Evolutionary conservation across 2,888 invertebrate species (phyloP).

Genomic region (Drosophila sordidapex): DNA sequence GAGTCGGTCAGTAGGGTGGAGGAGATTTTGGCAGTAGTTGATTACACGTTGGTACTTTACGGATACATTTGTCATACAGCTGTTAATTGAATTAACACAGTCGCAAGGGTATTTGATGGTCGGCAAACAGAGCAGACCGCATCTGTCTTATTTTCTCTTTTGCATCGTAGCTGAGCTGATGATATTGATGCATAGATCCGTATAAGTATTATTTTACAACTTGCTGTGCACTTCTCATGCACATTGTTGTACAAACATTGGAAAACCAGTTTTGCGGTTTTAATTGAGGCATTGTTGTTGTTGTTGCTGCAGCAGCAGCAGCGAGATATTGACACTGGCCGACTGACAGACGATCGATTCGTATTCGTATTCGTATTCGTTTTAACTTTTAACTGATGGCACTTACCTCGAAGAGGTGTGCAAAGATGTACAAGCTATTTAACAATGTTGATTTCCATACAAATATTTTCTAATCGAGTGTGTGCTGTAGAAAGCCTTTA

Average conservation of each 20-base stretch:
- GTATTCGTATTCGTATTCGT: slow-evolving; percentile 8
- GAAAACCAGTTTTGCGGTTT: slow-evolving; percentile 64
- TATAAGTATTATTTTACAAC: slow-evolving; percentile 58
- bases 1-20: neutral
- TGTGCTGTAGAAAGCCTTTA: neutral
- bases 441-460: neutral
- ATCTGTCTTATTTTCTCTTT: slow-evolving; percentile 33
- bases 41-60: neutral
- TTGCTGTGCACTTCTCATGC: slow-evolving; percentile 30
- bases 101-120: slow-evolving; percentile 3
- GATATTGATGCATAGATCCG: slow-evolving; percentile 39
- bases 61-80: neutral
- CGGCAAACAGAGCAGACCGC: slow-evolving; percentile 13
- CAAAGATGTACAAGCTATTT: slow-evolving; percentile 20
- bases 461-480: neutral
- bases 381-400: slow-evolving; percentile 24
- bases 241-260: slow-evolving; percentile 21
- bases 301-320: neutral
- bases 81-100: slow-evolving; percentile 1
- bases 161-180: slow-evolving; percentile 15
- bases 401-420: slow-evolving; percentile 12
- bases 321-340: slow-evolving; percentile 42
- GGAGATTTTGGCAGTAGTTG: neutral
- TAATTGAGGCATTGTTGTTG: slow-evolving; percentile 55
- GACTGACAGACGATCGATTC: slow-evolving; percentile 18